Conservation (phyloP, 2,113 vertebrate species). For the Rhadina sibilatrix region DNA sequence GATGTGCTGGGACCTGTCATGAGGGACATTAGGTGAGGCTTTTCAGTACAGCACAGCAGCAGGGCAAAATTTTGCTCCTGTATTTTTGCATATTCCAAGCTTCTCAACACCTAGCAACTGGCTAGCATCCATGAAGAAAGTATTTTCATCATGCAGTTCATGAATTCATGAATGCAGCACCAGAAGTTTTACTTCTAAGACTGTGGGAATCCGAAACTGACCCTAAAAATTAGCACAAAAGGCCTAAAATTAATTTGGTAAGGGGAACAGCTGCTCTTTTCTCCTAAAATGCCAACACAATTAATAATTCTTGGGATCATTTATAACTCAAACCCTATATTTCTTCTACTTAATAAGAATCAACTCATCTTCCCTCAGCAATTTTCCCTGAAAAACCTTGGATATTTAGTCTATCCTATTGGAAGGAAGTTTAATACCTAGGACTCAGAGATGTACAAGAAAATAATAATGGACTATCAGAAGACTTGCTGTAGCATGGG, state of each 20-base stretch:
- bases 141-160: neutral
- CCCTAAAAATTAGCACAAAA: neutral
- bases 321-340: neutral
- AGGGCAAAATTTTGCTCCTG: neutral
- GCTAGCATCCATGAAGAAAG: neutral
- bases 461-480: neutral
- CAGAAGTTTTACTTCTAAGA: neutral
- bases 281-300: neutral
- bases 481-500: neutral
- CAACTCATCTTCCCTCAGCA: neutral
- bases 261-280: neutral
- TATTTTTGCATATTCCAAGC: neutral
- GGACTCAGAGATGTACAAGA: neutral
- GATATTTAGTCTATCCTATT: neutral
- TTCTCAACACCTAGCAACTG: neutral
- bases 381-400: neutral
- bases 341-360: neutral
- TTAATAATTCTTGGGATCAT: neutral
- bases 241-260: neutral
- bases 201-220: neutral
- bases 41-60: neutral
- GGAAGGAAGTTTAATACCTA: neutral
- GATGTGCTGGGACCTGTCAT: neutral
- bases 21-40: fast-evolving
- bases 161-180: neutral